Base-by-base conservation (phyloP, 2,797 vertebrate genomes). In the Macrochelys suwanniensis region DNA sequence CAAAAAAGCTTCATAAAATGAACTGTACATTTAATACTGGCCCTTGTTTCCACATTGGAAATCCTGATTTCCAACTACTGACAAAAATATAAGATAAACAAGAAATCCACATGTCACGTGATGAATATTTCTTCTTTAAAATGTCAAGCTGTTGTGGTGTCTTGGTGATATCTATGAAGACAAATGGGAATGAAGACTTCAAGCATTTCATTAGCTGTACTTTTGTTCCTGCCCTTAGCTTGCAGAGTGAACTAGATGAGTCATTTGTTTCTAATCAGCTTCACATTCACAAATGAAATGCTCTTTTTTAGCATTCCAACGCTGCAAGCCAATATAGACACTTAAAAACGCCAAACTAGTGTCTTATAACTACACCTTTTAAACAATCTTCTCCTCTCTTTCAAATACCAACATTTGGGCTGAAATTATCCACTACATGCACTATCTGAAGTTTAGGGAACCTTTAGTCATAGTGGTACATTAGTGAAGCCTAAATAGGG, bases 1-100 rank as follows among this genome's bases (percentile, higher is more conserved):
- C 68, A 85, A 95, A 57, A 88, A 93, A 88, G 5, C 54, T 45
- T 87, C 80, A 59, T 93, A 81, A 92, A 93, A 92, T 86, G 28
- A 89, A 28, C 91, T 94, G 53, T 74, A 91, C 77, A 84, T 89
- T 91, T 89, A 81, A 56, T 87, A 23, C 11, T 85, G 87, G 74
- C 17, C 47, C 93, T 94, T 94, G 54, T 53, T 94, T 12, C 31
- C 37, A 56, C 33, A 5, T 15, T 13, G 42, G 87, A 87, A 56
- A 65, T 79, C 47, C 80, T 87, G n/a, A 33, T 89, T 54, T 23
- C 84, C 25, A 84, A 76, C 13, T 80, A 90, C 71, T 42, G 2
- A 8, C 42, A 88, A 80, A 78, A 80, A 4, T 4, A 37, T 15
- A 42, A 56, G 78, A 42, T 91, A 82, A 92, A 90, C 9, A 49